Percentiles rank a stretch among this genome's conserved stretches.
These are phyloP conservation scores for Actinernus sp. DNA, from an alignment of 92 coral and sea anemone genomes.

Conservation along the genomic window DNA sequence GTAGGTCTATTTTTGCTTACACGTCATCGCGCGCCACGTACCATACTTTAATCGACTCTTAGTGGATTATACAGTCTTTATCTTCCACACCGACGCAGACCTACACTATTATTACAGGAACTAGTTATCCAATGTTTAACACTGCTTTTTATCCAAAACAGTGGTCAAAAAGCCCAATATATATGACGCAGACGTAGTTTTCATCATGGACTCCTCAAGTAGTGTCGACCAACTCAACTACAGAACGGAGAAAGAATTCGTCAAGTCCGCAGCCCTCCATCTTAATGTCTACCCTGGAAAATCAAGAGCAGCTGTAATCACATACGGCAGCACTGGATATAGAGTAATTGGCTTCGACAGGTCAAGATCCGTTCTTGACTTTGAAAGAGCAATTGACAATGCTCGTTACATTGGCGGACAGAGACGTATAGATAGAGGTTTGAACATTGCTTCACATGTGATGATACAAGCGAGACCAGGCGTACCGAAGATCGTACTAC, in stretches of 20 bases:
- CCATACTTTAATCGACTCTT: no score
- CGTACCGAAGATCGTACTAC: slow-evolving; percentile 58
- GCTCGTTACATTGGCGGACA: slow-evolving; percentile 67
- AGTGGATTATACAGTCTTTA: no score
- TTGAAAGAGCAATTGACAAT: slow-evolving; percentile 33
- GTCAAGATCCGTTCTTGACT: slow-evolving; percentile 24
- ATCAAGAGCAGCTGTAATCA: slow-evolving; percentile 67
- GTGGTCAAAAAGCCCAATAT: slow-evolving; percentile 1
- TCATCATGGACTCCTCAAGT: slow-evolving; percentile 71
- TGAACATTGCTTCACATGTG: slow-evolving; percentile 36
- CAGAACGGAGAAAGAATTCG: slow-evolving; percentile 54
- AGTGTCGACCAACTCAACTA: slow-evolving; percentile 45
- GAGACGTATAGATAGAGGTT: slow-evolving; percentile 57
- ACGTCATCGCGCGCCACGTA: no score
- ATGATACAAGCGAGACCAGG: slow-evolving; percentile 31
- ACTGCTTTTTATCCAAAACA: no score
- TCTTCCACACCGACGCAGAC: no score
- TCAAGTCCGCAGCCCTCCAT: slow-evolving; percentile 47
- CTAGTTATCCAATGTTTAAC: no score
- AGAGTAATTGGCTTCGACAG: slow-evolving; percentile 37
- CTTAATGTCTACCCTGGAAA: slow-evolving; percentile 59
- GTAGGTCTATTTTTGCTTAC: no score
- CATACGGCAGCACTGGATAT: slow-evolving; percentile 43
- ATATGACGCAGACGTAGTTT: slow-evolving; percentile 62
- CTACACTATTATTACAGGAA: no score